Evolutionary conservation across 2,113 vertebrate genomes (phyloP), one percentile per base, ranked within the genome.

Genomic region (Gallinago jamesoni): DNA sequence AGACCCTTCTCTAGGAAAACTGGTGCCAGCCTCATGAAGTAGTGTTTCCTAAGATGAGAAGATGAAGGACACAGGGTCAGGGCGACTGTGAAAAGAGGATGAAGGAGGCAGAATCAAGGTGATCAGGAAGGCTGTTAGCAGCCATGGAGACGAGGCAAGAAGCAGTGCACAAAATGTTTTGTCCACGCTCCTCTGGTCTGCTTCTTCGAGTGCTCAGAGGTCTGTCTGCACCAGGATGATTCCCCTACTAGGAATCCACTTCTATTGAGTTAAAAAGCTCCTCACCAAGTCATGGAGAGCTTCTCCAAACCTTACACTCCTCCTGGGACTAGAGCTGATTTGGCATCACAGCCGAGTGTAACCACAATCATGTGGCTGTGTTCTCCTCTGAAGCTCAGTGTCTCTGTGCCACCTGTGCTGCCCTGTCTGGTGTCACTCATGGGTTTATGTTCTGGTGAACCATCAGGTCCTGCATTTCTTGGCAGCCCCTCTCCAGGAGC

Each of bases 301-400:
- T 89, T 72, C 28, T n/a, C 72, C 81, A 74, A 63, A 18, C 22
- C 37, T 62, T 70, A 24, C 41, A 70, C n/a, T 27, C 21, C 76
- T 80, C 37, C 24, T 41, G 52, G 50, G 6, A 28, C n/a, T 13
- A 23, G 35, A 31, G 12, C 3, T 19, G 56, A 23, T 1, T 6
- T 64, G 59, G 53, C 41, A 79, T 6, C 45, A 22, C 0, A 4
- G 53, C 35, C 21, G 1, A 37, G 10, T 6, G 7, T 1, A 30
- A 37, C 55, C 6, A 1, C 5, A 22, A 23, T 48, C 57, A 43
- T 0, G 2, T 41, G 55, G 22, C 33, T 23, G 6, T 4, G 28
- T 50, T 23, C 35, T 67, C 20, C 53, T 59, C 70, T 39, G 45
- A 19, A 75, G 57, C 25, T 59, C 25, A 14, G 21, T 4, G 63